Evolutionary conservation across 1,140 invertebrate species (phyloP).

Genomic region (Drosophila tropicalis): DNA sequence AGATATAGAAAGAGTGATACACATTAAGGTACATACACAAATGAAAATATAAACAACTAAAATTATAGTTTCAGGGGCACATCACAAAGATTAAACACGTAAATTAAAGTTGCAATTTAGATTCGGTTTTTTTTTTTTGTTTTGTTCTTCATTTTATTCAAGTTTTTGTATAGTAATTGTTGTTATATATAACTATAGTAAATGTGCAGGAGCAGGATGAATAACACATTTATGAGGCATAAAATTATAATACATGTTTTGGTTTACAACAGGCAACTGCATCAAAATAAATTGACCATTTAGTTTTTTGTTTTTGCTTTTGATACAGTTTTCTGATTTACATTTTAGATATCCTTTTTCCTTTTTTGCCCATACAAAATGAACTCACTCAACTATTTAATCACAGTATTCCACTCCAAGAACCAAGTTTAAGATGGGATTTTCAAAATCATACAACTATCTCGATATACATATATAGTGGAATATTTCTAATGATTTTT

Average conservation of each 20-base stretch:
- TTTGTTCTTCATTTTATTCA: neutral
- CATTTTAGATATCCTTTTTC: neutral
- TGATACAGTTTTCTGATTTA: neutral
- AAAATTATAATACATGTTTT: slow-evolving; percentile 7
- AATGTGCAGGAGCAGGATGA: neutral
- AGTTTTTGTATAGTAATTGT: neutral
- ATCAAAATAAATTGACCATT: neutral
- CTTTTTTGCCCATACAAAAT: neutral
- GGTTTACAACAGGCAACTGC: neutral
- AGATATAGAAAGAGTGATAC: slow-evolving; percentile 21
- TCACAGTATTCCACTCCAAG: neutral
- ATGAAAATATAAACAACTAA: neutral
- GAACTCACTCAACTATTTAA: neutral
- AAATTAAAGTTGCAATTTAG: slow-evolving; percentile 3
- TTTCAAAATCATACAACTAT: slow-evolving; percentile 5
- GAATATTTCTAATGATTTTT: neutral
- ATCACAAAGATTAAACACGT: neutral
- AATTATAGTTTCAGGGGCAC: neutral
- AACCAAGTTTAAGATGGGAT: neutral
- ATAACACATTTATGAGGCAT: neutral
- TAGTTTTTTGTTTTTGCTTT: neutral
- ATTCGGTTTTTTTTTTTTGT: neutral
- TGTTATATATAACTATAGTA: neutral
- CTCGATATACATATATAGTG: neutral
- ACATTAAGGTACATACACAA: neutral